Evolutionary conservation across 1,140 invertebrate genomes (phyloP).

Genomic region (Drosophila rufa): DNA sequence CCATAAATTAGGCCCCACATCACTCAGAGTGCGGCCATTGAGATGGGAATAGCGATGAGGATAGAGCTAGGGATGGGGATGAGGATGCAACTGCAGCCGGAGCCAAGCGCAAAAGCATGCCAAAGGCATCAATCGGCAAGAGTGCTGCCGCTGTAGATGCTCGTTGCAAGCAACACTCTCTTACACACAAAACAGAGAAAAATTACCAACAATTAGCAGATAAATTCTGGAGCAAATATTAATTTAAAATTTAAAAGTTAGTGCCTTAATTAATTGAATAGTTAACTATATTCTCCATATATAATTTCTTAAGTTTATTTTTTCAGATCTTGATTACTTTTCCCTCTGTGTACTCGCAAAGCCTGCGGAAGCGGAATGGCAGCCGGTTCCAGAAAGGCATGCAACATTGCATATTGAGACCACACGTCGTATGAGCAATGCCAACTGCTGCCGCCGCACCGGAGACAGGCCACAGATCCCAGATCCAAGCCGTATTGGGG

Average conservation of each 20-base stretch:
- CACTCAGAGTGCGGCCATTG: slow-evolving; percentile 45
- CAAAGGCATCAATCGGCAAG: slow-evolving; percentile 76
- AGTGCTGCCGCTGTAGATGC: slow-evolving; percentile 51
- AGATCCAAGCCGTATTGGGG: slow-evolving; percentile 14
- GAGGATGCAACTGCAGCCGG: slow-evolving; percentile 15
- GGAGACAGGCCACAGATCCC: slow-evolving; percentile 6
- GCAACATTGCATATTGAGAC: slow-evolving; percentile 80
- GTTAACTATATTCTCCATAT: no score
- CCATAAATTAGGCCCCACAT: slow-evolving; percentile 70
- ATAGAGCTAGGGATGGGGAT: slow-evolving; percentile 1
- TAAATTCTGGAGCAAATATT: neutral
- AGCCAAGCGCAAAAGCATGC: slow-evolving; percentile 64
- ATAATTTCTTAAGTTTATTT: no score
- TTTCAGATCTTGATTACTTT: neutral
- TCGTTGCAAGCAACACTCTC: slow-evolving; percentile 11
- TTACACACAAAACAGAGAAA: slow-evolving; percentile 1
- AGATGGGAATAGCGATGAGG: slow-evolving; percentile 13
- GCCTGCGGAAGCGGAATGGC: slow-evolving; percentile 43
- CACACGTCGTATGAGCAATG: slow-evolving; percentile 76
- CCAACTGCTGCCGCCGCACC: slow-evolving; percentile 54
- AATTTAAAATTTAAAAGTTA: neutral
- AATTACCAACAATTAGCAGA: neutral
- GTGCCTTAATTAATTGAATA: neutral
- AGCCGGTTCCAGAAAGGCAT: slow-evolving; percentile 65
- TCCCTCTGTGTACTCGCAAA: neutral